Evolutionary conservation across 2,797 vertebrate species (phyloP), one percentile per base, ranked within the genome.

Genomic region (Amphiprion clarkii): DNA sequence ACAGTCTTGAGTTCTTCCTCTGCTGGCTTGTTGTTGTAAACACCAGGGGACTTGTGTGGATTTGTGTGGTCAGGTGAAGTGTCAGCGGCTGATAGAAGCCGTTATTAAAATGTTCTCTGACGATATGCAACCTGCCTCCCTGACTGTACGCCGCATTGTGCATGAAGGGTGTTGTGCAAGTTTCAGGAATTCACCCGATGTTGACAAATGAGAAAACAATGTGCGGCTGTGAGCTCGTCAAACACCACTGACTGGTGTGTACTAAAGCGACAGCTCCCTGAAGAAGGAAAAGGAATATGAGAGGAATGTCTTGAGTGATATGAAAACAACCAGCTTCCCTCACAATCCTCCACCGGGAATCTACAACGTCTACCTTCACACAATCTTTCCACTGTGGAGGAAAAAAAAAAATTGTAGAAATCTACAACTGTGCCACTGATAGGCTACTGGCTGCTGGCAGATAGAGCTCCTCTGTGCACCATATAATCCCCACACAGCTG

Each of bases 401-500:
- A 6, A 25, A 60, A 65, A 59, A 73, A 82, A 46, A 40, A 42
- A 86, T 76, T 58, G 74, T 53, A 78, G 69, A 85, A 81, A 77
- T 53, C 70, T 53, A 49, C 65, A 44, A 80, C 74, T 74, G 71
- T 33, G 33, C 46, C 57, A 71, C 67, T 74, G 81, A 85, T 62
- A 67, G 63, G 17, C 62, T 61, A 52, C 61, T 51, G 71, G 68
- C 65, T 51, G 66, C 58, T 31, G 48, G 33, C 67, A 67, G 71
- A 85, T 61, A 86, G 59, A 78, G 83, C 56, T 88, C 71, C 64
- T 87, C 82, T 87, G 76, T 87, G 76, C n/a, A 53, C 78, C 3
- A 29, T 60, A 83, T 90, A 89, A 90, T 88, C 89, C 79, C 66
- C 66, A 59, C 82, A 76, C 87, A 92, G 87, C 83, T 90, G 89